These are phyloP conservation scores for Cremastinae sp. DNA, from an alignment of 2,888 invertebrate species.

Conservation along the genomic window DNA sequence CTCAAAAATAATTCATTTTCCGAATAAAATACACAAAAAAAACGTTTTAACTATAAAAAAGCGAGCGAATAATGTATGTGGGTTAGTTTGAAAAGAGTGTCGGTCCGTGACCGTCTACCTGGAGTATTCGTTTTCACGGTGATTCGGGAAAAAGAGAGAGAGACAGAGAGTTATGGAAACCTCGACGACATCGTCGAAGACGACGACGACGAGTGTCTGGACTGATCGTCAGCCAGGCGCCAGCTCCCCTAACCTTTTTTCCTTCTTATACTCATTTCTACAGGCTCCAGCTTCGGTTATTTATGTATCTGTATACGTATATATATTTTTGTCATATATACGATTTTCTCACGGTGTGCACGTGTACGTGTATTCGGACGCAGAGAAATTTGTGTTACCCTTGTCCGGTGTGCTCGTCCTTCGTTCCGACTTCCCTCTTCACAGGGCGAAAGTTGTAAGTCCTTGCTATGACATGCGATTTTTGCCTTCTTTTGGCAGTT, in stretches of 20 bases:
- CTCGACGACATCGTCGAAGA: constrained; percentile 28
- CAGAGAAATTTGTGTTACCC: constrained; percentile 33
- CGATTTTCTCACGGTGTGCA: no score
- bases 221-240: constrained; percentile 71
- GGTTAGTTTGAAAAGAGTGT: constrained; percentile 15
- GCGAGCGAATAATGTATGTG: no score
- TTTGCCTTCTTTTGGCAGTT: constrained; percentile 26
- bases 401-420: constrained; percentile 41
- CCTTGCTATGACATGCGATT: constrained; percentile 43
- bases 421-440: constrained; percentile 50
- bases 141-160: constrained; percentile 53
- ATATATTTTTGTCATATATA: no score
- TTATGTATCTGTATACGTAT: constrained; percentile 15
- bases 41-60: no score
- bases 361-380: no score
- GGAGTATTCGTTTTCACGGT: constrained; percentile 64
- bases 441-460: constrained; percentile 28
- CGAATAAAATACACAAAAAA: no score
- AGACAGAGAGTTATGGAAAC: constrained; percentile 45
- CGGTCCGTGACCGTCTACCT: constrained; percentile 64
- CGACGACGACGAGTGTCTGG: constrained; percentile 63
- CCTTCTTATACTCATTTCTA: no score
- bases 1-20: no score
- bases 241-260: constrained; percentile 64
- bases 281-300: no score